Percentiles rank a stretch among this genome's conserved stretches.
Evolutionary conservation across 2,113 vertebrate species (phyloP).

Genomic region (Cheirogaleus medius): DNA sequence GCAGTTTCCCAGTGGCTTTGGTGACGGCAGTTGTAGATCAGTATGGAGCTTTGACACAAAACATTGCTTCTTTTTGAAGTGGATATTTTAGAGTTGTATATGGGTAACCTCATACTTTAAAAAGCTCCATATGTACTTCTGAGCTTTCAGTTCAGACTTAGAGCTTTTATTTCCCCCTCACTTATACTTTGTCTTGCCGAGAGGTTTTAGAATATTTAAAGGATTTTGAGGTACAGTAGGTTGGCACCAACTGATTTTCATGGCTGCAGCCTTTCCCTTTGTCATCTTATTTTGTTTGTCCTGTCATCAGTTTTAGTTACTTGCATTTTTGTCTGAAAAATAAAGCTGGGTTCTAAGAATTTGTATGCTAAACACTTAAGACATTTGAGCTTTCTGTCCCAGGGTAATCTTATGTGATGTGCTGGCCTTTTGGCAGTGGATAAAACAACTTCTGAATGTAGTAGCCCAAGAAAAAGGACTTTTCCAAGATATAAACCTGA

Average conservation of each 20-base stretch:
- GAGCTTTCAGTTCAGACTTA: conserved; percentile 36
- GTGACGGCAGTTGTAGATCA: conserved; percentile 39
- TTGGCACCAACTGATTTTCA: conserved; percentile 69
- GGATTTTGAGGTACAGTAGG: background rate
- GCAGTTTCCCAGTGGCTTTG: background rate
- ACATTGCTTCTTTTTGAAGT: conserved; percentile 63
- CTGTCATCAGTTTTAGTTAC: conserved; percentile 64
- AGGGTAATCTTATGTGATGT: conserved; percentile 28
- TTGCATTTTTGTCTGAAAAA: conserved; percentile 60
- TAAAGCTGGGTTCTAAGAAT: conserved; percentile 67
- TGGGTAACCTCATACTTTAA: conserved; percentile 35
- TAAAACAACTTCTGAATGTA: conserved; percentile 53
- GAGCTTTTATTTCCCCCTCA: conserved; percentile 39
- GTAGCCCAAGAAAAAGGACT: conserved; percentile 45
- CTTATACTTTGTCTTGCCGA: background rate
- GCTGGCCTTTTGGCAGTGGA: conserved; percentile 39
- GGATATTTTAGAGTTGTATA: conserved; percentile 37
- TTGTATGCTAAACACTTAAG: conserved; percentile 15
- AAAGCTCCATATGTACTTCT: background rate
- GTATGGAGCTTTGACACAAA: background rate
- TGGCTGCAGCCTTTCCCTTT: conserved; percentile 77
- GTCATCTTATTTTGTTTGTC: conserved; percentile 75
- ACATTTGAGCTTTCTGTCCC: conserved; percentile 37
- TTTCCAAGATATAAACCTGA: conserved; percentile 59
- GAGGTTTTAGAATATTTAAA: conserved; percentile 41